Conservation (phyloP, 2,797 vertebrate genomes). For the Botia kubotai region DNA sequence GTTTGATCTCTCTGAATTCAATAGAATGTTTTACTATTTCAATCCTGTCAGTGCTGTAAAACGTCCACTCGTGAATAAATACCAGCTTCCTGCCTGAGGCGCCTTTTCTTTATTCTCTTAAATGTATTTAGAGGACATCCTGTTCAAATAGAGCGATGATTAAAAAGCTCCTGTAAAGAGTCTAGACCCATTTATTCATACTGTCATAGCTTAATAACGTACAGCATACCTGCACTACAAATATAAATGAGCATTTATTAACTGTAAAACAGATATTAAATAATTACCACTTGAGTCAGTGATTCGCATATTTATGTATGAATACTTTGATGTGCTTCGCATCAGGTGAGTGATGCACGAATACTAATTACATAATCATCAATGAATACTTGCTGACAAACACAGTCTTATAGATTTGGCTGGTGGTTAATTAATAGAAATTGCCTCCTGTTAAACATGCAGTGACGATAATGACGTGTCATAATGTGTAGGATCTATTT, state of each 20-base stretch:
- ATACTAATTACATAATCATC: conserved; percentile 27
- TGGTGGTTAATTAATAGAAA: conserved; percentile 26
- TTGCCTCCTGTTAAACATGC: conserved; percentile 2
- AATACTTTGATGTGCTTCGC: neutral
- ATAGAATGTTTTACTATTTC: conserved; percentile 36
- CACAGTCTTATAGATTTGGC: neutral
- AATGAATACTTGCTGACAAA: conserved; percentile 37
- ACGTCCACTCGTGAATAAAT: conserved; percentile 48
- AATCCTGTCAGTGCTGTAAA: conserved; percentile 17
- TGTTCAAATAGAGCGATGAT: neutral
- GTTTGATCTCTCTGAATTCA: conserved; percentile 12
- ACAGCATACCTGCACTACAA: neutral
- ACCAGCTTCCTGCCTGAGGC: conserved; percentile 22
- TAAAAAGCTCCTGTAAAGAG: no score
- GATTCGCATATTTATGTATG: neutral
- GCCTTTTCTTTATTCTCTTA: conserved; percentile 3
- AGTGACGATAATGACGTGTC: conserved; percentile 5
- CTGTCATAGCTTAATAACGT: neutral
- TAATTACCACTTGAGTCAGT: no score
- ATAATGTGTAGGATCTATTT: conserved; percentile 24
- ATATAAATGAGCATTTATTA: neutral
- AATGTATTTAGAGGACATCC: conserved; percentile 20
- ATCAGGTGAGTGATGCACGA: neutral
- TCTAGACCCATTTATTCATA: neutral
- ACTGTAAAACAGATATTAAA: no score